phyloP scores from a whole-genome alignment of 2,797 vertebrate genomes.

The Crypturellus tataupa region DNA sequence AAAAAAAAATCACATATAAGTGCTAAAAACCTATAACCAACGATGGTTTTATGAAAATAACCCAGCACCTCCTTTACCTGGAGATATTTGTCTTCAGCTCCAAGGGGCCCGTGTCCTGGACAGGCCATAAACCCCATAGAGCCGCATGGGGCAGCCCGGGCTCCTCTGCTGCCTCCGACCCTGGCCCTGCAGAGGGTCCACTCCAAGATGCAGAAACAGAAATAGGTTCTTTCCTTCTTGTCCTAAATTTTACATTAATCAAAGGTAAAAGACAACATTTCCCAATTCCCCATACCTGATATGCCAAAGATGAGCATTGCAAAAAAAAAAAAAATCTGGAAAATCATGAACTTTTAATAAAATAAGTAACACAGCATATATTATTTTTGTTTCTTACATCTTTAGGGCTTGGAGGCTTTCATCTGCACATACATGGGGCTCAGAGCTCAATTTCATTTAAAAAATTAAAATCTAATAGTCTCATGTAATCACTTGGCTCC shows the following conservation, averaged over 20 bases:
- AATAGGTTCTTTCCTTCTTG: background rate
- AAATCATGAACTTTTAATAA: background rate
- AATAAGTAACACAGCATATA: background rate
- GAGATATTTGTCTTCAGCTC: background rate
- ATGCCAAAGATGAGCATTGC: background rate
- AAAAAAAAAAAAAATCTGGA: background rate
- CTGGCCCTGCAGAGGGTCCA: background rate
- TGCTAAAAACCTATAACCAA: background rate
- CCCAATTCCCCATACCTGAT: background rate
- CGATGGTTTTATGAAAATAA: background rate
- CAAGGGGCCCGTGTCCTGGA: too few relatives aligned
- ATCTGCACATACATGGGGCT: background rate
- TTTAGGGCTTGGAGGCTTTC: background rate
- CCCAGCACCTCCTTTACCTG: background rate
- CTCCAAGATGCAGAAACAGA: background rate
- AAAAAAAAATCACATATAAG: background rate
- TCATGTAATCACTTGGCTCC: background rate
- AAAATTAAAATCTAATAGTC: background rate
- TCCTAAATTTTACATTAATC: background rate
- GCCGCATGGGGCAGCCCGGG: too few relatives aligned
- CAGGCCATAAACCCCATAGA: too few relatives aligned
- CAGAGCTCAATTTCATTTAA: background rate
- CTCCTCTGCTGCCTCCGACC: fast-evolving
- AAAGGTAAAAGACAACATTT: background rate
- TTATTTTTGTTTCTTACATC: background rate